Percentiles rank a stretch among this genome's conserved stretches.
Conservation (phyloP, 2,888 invertebrate species). For the Nematopogon swammerdamellus region DNA sequence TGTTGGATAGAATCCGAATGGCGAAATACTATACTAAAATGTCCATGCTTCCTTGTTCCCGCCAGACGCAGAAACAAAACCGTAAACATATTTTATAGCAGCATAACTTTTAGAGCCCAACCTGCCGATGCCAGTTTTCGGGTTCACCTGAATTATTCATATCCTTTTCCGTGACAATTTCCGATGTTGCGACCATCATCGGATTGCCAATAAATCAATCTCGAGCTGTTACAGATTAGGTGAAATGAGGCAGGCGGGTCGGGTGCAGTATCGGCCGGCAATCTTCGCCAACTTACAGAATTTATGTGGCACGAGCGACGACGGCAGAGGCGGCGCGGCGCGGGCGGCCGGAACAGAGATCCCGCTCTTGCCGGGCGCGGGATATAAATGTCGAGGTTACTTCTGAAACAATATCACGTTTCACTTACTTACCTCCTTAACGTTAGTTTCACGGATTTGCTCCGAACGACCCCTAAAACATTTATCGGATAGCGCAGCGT, state of each 20-base stretch:
- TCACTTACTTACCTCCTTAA: not conserved
- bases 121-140: not conserved
- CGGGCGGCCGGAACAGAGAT: too few relatives aligned
- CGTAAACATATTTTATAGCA: not conserved
- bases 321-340: not conserved
- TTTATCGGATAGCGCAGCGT: not conserved
- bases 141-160: not conserved
- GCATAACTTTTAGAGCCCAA: not conserved
- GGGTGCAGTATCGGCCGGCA: not conserved
- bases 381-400: too few relatives aligned
- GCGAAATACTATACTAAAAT: too few relatives aligned
- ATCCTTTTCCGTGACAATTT: not conserved
- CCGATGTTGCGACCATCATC: not conserved
- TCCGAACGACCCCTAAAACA: not conserved
- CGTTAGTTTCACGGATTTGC: not conserved
- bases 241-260: not conserved
- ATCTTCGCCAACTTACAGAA: not conserved
- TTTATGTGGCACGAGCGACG: not conserved
- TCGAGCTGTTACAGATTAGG: not conserved
- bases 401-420: not conserved
- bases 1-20: too few relatives aligned
- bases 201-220: not conserved
- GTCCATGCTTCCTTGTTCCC: too few relatives aligned
- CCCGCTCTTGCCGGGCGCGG: too few relatives aligned
- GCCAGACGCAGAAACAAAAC: too few relatives aligned